Evolutionary conservation across 23 tunicate genomes (phyloP).

Genomic region (Clavelina lepadiformis): DNA sequence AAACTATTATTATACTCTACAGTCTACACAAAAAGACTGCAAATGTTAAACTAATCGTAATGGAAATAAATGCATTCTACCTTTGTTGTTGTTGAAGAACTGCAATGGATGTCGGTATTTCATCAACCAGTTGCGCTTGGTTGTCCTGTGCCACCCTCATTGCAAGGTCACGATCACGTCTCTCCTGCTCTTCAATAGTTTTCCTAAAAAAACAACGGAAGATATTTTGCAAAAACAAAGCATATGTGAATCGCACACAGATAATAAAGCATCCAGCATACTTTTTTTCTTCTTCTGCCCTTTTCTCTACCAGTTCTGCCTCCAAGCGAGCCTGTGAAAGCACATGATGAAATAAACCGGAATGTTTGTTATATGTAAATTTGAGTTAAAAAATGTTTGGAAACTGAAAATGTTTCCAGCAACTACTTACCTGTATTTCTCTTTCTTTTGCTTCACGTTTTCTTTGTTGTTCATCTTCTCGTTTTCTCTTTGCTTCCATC

Average conservation of each 20-base stretch:
- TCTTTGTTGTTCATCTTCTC: conserved; percentile 74
- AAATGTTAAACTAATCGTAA: neutral
- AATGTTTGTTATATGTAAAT: neutral
- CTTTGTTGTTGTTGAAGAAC: conserved; percentile 55
- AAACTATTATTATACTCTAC: too few relatives aligned
- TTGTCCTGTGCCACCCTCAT: conserved; percentile 92
- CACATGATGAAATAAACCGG: neutral
- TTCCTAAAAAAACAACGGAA: conserved; percentile 24
- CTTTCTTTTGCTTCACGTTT: conserved; percentile 70
- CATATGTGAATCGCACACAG: too few relatives aligned
- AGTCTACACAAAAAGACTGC: too few relatives aligned
- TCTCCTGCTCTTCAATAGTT: conserved; percentile 80
- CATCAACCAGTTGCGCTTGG: conserved; percentile 67
- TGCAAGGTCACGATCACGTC: conserved; percentile 88
- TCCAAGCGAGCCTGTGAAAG: conserved; percentile 50
- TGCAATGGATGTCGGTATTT: conserved; percentile 32
- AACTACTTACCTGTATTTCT: conserved; percentile 61
- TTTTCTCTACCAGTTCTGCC: conserved; percentile 58
- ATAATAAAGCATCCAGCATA: too few relatives aligned
- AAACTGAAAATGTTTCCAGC: too few relatives aligned
- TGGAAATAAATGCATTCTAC: conserved; percentile 19
- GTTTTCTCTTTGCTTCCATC: conserved; percentile 88
- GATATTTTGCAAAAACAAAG: neutral
- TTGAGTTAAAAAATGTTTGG: neutral
- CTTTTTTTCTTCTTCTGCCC: conserved; percentile 85